phyloP scores from a whole-genome alignment of 2,113 vertebrate genomes.

The Gobius niger region DNA sequence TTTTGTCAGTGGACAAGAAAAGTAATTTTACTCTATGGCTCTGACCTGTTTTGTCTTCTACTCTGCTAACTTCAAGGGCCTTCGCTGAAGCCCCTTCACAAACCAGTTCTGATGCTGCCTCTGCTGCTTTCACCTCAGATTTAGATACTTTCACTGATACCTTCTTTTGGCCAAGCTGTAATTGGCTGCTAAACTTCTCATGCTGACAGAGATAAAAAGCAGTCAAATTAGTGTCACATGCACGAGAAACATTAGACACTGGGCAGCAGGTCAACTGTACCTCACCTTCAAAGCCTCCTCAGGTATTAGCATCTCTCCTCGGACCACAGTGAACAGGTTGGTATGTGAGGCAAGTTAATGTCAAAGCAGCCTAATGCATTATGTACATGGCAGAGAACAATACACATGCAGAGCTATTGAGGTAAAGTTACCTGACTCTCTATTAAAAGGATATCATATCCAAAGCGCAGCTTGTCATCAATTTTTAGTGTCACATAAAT shows the following conservation, averaged over 20 bases:
- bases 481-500: constrained; percentile 92
- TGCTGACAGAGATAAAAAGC: constrained; percentile 75
- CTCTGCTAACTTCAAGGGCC: constrained; percentile 74
- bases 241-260: not conserved
- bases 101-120: constrained; percentile 51
- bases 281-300: constrained; percentile 97
- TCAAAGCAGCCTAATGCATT: constrained; percentile 61
- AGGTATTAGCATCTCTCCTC: constrained; percentile 91
- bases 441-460: constrained; percentile 95
- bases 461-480: constrained; percentile 95
- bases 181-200: constrained; percentile 94
- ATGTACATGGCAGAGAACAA: constrained; percentile 47
- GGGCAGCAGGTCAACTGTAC: not conserved
- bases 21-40: not conserved
- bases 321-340: constrained; percentile 93
- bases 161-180: constrained; percentile 80
- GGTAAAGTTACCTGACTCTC: constrained; percentile 47
- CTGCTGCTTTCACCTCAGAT: constrained; percentile 72
- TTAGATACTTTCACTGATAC: constrained; percentile 62
- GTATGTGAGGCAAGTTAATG: constrained; percentile 90
- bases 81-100: constrained; percentile 62
- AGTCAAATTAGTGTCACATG: not conserved
- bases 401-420: constrained; percentile 37
- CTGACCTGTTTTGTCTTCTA: constrained; percentile 88
- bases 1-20: not conserved